Base-by-base conservation (phyloP, 1,140 invertebrate species). In the Drosophila biarmipes region DNA sequence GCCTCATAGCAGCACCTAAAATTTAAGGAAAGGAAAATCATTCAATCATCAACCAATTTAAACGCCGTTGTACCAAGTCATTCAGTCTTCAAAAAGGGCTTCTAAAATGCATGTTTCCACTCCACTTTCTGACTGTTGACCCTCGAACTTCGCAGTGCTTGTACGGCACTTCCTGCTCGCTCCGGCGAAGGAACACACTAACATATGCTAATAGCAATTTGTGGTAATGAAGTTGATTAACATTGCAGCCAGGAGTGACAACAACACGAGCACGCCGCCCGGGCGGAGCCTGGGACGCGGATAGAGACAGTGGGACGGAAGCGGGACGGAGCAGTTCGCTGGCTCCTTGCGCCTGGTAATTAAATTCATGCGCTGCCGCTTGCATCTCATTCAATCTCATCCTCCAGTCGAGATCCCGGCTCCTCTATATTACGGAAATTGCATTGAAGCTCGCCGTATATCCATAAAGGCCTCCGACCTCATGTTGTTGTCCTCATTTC, bases 171-270 rank as follows among this genome's bases (percentile, higher is more conserved):
- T 37, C 31, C 34, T 53, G 27, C 19, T 37, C 11, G 11, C 37
- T 49, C 15, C 55, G 53, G n/a, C 40, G 84, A 51, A 51, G 61
- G 42, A 5, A 42, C 73, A 79, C 84, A 87, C 84, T 87, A 89
- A 87, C 82, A 87, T 87, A 87, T 87, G 82, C 82, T 87, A 87
- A 87, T 87, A 89, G 79, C 82, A 87, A 89, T 87, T 87, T 87
- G 82, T 84, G 82, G 82, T 89, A 87, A 87, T 87, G 82, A 87
- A 87, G 82, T 87, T 87, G 82, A 87, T 87, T 87, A 87, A 89
- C 82, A 89, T 87, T 89, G 82, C 82, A 87, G 79, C 82, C 82
- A 79, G 71, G 79, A 89, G 79, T 89, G 79, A 82, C 78, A 87
- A 79, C 78, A 87, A 78, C 84, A 72, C 45, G 73, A 81, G 78